These are phyloP conservation scores for Leuciscus waleckii DNA, from an alignment of 2,797 vertebrate species.

Conservation along the genomic window DNA sequence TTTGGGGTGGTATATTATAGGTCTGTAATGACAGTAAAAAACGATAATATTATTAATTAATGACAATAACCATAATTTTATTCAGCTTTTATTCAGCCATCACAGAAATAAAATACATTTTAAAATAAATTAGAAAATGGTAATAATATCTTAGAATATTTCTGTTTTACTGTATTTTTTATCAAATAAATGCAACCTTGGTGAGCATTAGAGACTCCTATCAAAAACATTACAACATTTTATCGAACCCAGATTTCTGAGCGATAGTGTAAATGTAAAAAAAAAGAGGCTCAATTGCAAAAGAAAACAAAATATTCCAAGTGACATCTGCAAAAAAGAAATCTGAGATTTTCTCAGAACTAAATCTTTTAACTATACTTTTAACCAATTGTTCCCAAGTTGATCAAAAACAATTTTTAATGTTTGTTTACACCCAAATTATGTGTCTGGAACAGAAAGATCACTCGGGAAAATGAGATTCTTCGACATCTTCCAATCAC, in stretches of 20 bases:
- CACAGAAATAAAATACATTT: background rate
- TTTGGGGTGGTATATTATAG: background rate
- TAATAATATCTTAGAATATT: background rate
- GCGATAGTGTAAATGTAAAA: background rate
- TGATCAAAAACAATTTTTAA: background rate
- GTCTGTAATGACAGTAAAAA: no score
- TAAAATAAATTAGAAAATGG: background rate
- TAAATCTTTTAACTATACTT: background rate
- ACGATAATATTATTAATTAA: background rate
- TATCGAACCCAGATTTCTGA: background rate
- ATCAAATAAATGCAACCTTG: background rate
- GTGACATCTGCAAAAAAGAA: background rate
- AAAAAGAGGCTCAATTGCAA: no score
- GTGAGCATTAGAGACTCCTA: background rate
- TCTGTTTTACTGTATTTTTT: background rate
- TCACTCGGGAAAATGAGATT: constrained; percentile 85
- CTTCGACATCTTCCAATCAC: constrained; percentile 82
- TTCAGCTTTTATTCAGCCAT: background rate
- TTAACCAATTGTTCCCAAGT: background rate
- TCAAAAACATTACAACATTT: background rate
- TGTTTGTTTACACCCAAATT: constrained; percentile 12
- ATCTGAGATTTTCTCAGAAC: background rate
- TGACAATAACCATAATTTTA: background rate
- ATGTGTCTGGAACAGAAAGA: constrained; percentile 75
- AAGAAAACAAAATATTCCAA: background rate